Evolutionary conservation across 2,797 vertebrate genomes (phyloP).

Genomic region (Catharus ustulatus): DNA sequence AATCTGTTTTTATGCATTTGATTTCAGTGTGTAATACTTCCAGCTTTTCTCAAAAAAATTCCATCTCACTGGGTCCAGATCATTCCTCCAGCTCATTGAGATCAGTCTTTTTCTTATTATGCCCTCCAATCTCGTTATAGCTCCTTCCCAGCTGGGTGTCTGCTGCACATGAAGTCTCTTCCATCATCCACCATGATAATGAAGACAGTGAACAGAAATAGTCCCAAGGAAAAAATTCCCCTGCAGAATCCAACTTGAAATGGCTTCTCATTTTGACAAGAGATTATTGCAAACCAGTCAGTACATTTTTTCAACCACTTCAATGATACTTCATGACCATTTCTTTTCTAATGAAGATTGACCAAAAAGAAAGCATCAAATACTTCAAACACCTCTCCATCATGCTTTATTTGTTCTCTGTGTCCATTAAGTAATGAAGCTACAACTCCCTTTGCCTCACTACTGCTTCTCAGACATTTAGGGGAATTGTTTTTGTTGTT

Average conservation of each 20-base stretch:
- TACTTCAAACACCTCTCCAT: background rate
- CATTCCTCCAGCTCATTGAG: constrained; percentile 10
- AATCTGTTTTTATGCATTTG: constrained; percentile 21
- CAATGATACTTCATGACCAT: background rate
- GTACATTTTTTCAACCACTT: background rate
- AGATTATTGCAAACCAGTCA: background rate
- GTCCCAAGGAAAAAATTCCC: constrained; percentile 20
- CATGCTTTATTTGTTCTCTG: background rate
- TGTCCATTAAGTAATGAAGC: background rate
- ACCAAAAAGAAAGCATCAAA: background rate
- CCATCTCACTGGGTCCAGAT: background rate
- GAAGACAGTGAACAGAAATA: constrained; percentile 56
- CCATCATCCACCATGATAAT: constrained; percentile 47
- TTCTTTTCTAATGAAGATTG: constrained; percentile 1
- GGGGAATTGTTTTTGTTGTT: background rate
- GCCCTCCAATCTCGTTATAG: constrained; percentile 24
- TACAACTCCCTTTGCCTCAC: background rate
- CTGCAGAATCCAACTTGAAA: constrained; percentile 9
- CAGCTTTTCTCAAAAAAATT: constrained; percentile 26
- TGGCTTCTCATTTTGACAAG: background rate
- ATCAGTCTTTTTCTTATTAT: constrained; percentile 23
- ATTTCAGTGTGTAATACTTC: background rate
- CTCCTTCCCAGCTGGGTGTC: constrained; percentile 30
- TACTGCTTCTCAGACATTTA: background rate
- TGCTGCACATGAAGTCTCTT: constrained; percentile 22